Base-by-base conservation (phyloP, 2,888 invertebrate genomes). In the Uloborus plumipes region DNA sequence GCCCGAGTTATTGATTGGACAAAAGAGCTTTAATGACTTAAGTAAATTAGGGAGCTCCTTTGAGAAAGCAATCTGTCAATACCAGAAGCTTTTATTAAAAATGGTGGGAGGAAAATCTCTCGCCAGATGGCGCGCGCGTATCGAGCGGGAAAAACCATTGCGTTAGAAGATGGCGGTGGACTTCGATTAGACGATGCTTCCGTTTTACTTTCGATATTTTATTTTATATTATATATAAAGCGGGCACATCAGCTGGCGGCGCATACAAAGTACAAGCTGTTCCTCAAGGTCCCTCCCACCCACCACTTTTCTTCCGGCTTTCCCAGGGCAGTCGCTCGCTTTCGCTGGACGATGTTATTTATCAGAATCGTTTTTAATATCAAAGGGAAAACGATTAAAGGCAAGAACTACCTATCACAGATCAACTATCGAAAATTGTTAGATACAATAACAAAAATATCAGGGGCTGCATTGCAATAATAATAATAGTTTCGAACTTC, bases 61-160 rank as follows among this genome's bases (percentile, higher is more conserved):
- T 77, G 77, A 77, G 77, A 77, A 77, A 77, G 77, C 77, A 77
- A 77, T 77, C 77, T 77, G 77, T 77, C 77, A 77, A 77, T 77
- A 77, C 77, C 77, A 77, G 77, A 71, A 77, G 77, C 77, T 77
- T 77, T 77, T 77, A 77, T 77, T 77, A 77, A 77, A 77, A 77
- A 77, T 77, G 77, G 77, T 77, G 77, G 77, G 77, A 77, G 77
- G 77, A 65, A 77, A 77, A 77, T 77, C 66, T 71, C 26, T 70
- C 77, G 49, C 77, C 77, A 77, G 77, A 71, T 77, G 77, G 77
- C 77, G 77, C 77, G 53, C 70, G 18, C 70, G 77, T 77, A 77
- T 77, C 70, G 77, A 77, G 77, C 77, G 77, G 77, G 77, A 77
- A 77, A 77, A 77, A 70, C 70, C 77, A 71, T 71, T 77, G 77